These are phyloP conservation scores for Thysanoteuthis rhombus DNA, from an alignment of 2,888 invertebrate species.

Conservation along the genomic window DNA sequence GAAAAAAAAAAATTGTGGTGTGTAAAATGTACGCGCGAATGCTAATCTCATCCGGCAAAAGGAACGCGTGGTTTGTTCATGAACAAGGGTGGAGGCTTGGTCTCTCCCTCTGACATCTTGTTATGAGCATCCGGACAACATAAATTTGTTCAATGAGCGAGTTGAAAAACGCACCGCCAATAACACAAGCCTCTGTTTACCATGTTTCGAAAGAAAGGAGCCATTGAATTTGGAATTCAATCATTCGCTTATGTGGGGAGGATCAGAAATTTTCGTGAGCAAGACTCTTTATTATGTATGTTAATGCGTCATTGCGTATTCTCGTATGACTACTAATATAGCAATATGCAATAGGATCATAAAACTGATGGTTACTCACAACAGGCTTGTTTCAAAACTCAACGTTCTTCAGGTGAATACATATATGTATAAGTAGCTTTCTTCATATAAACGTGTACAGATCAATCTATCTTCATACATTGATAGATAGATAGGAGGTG, in stretches of 20 bases:
- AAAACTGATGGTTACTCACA: no score
- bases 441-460: no score
- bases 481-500: no score
- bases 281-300: no score
- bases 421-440: no score
- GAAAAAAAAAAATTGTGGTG: not conserved
- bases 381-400: no score
- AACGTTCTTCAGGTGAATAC: no score
- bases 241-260: not conserved
- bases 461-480: no score
- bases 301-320: no score
- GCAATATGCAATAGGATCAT: no score
- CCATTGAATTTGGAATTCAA: not conserved
- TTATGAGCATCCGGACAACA: not conserved
- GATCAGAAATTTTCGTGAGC: not conserved
- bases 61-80: not conserved
- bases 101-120: not conserved
- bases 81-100: constrained; percentile 12
- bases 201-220: not conserved
- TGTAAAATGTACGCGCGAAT: not conserved
- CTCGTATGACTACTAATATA: no score
- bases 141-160: not conserved
- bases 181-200: not conserved
- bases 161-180: not conserved
- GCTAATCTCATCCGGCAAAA: not conserved